These are phyloP conservation scores for Linepithema humile DNA, from an alignment of 1,140 invertebrate genomes.

Conservation along the genomic window DNA sequence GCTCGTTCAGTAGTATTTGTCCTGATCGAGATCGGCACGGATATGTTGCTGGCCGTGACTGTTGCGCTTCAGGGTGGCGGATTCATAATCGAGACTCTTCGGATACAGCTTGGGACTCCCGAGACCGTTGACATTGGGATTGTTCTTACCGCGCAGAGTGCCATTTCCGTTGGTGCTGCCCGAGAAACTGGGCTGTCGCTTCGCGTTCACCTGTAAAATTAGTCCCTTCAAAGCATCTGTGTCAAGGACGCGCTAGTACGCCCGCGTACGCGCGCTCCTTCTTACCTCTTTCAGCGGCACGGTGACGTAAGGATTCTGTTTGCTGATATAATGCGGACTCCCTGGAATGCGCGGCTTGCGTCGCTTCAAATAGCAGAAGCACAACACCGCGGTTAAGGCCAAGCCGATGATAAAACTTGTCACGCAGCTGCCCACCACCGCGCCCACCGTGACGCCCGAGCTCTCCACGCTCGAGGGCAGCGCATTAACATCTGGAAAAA, in stretches of 20 bases:
- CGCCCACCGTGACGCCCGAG: constrained; percentile 84
- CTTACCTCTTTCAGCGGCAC: constrained; percentile 90
- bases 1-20: constrained; percentile 84
- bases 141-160: constrained; percentile 86
- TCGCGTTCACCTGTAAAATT: constrained; percentile 76
- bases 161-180: constrained; percentile 85
- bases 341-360: constrained; percentile 86
- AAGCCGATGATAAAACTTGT: constrained; percentile 83
- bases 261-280: too few relatives aligned
- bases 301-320: constrained; percentile 93
- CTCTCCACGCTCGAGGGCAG: constrained; percentile 80
- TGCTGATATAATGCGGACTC: constrained; percentile 91
- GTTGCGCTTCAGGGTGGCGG: constrained; percentile 91
- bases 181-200: constrained; percentile 83
- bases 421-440: constrained; percentile 85
- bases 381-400: constrained; percentile 77
- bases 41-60: constrained; percentile 87
- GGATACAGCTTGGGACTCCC: constrained; percentile 87
- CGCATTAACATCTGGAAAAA: constrained; percentile 76
- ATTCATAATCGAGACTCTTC: constrained; percentile 91
- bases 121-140: constrained; percentile 86
- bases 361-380: constrained; percentile 82
- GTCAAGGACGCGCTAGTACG: background rate
- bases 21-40: constrained; percentile 86
- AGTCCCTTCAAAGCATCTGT: background rate